Percentiles rank a stretch among this genome's conserved stretches.
These are phyloP conservation scores for Oophaga pumilio DNA, from an alignment of 2,113 vertebrate species.

Conservation along the genomic window DNA sequence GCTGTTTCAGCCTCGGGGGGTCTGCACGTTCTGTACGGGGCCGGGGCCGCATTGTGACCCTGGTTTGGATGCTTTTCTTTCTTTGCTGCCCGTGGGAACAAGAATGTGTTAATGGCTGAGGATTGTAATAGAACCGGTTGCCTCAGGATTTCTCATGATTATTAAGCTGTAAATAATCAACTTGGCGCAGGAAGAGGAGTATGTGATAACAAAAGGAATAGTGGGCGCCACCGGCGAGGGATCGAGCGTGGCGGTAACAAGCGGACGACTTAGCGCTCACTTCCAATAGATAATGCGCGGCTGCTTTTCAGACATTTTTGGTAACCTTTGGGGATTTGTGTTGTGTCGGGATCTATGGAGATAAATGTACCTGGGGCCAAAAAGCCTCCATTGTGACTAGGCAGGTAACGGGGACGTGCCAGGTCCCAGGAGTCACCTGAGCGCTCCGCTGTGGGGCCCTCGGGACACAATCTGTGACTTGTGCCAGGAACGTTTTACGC, in stretches of 20 bases:
- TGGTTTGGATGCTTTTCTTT: not conserved
- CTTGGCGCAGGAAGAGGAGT: not conserved
- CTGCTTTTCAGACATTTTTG: not conserved
- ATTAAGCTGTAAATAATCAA: not conserved
- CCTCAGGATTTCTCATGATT: not conserved
- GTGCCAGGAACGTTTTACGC: not conserved
- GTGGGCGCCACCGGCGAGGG: not conserved
- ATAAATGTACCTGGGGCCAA: not conserved
- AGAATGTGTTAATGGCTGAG: not conserved
- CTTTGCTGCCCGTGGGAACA: not conserved
- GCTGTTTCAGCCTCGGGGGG: no score
- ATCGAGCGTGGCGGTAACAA: not conserved
- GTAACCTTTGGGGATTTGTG: not conserved
- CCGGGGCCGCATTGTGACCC: not conserved
- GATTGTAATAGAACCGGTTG: not conserved
- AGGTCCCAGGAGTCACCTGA: not conserved
- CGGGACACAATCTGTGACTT: not conserved
- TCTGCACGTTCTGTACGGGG: not conserved
- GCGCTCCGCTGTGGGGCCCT: not conserved
- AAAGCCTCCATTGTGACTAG: not conserved
- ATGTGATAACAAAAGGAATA: not conserved
- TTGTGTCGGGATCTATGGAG: not conserved
- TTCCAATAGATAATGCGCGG: not conserved
- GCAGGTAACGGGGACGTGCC: not conserved
- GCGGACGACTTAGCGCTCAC: not conserved